A percentile compares a stretch with the other conserved stretches of the same genome.
phyloP scores from a whole-genome alignment of 2,888 invertebrate genomes.

The Pasiphila rectangulata region DNA sequence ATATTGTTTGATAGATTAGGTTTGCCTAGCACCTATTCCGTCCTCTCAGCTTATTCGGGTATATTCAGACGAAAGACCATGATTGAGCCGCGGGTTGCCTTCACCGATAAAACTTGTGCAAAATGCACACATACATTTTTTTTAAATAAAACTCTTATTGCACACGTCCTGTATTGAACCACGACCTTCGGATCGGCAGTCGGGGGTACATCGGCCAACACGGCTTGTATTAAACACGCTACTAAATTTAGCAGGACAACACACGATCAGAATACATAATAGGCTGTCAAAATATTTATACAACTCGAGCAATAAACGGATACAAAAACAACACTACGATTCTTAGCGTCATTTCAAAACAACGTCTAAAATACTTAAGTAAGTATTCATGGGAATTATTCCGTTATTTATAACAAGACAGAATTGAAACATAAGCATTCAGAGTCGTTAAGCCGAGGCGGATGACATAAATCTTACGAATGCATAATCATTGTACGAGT shows the following conservation, averaged over 20 bases:
- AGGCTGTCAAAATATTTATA: slow-evolving; percentile 42
- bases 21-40: too few relatives aligned
- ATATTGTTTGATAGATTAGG: too few relatives aligned
- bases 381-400: slow-evolving; percentile 27
- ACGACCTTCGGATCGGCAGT: too few relatives aligned
- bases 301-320: slow-evolving; percentile 36
- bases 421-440: slow-evolving; percentile 46
- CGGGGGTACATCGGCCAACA: too few relatives aligned
- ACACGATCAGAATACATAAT: slow-evolving; percentile 36
- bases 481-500: slow-evolving; percentile 42
- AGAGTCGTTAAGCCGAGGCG: slow-evolving; percentile 50
- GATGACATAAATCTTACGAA: slow-evolving; percentile 55
- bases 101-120: too few relatives aligned
- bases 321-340: slow-evolving; percentile 38
- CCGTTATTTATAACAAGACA: slow-evolving; percentile 29
- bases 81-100: too few relatives aligned
- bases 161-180: too few relatives aligned
- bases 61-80: too few relatives aligned
- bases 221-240: too few relatives aligned
- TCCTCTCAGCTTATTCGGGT: too few relatives aligned
- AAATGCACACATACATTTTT: too few relatives aligned
- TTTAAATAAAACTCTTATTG: too few relatives aligned
- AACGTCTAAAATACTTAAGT: slow-evolving; percentile 26
- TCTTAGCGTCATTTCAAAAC: slow-evolving; percentile 35
- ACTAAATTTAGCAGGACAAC: slow-evolving; percentile 41